A percentile compares a stretch with the other conserved stretches of the same genome.
Evolutionary conservation across 2,888 invertebrate species (phyloP).

Genomic region (Pharmacophagus antenor): DNA sequence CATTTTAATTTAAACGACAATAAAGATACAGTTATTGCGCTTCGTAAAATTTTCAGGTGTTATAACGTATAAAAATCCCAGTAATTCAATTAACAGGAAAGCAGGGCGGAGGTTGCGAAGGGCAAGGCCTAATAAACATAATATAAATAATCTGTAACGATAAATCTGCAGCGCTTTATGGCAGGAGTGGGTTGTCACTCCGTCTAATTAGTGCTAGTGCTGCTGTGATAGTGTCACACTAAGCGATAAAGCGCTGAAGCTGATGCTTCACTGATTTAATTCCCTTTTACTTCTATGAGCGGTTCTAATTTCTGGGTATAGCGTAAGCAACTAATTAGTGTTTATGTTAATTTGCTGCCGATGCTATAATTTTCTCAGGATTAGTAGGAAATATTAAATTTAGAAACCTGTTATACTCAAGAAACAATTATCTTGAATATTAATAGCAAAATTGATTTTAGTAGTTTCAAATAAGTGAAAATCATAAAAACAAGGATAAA

Average conservation of each 20-base stretch:
- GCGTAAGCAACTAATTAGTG: conserved; percentile 8
- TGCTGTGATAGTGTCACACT: conserved; percentile 44
- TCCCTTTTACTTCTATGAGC: conserved; percentile 6
- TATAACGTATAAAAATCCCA: conserved; percentile 70
- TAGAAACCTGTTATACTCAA: background rate
- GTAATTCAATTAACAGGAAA: conserved; percentile 79
- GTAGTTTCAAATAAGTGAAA: too few species aligned
- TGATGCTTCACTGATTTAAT: conserved; percentile 23
- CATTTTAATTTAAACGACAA: background rate
- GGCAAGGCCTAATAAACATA: conserved; percentile 79
- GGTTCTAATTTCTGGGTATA: conserved; percentile 11
- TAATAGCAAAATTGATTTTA: too few species aligned
- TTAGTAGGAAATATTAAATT: background rate
- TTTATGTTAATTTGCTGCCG: conserved; percentile 6
- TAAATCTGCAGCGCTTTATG: conserved; percentile 80
- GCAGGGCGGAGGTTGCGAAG: conserved; percentile 62
- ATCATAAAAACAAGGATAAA: background rate
- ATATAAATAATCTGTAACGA: conserved; percentile 80
- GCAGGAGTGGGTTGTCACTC: conserved; percentile 80
- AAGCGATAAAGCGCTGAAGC: conserved; percentile 45
- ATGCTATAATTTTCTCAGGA: background rate
- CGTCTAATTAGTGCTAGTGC: conserved; percentile 78
- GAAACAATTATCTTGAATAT: too few species aligned
- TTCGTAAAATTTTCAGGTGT: conserved; percentile 56
- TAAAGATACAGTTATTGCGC: background rate